Conservation (phyloP, 2,888 invertebrate species). For the Flexamia atlantica region DNA sequence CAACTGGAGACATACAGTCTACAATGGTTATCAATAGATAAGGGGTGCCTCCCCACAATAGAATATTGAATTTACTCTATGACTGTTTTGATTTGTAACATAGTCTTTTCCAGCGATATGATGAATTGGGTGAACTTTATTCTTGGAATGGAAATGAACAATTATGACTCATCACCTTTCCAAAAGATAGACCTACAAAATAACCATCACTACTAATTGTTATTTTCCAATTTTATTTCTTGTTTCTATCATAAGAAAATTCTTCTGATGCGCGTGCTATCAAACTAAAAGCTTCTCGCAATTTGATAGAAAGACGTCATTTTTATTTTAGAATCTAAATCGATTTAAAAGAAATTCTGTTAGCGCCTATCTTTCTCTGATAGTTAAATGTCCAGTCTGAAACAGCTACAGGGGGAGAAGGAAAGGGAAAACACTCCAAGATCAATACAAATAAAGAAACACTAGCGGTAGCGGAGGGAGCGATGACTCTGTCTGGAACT, state of each 20-base stretch:
- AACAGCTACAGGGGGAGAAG: neutral
- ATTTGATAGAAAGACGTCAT: too few species aligned
- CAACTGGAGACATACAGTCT: neutral
- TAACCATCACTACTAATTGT: too few species aligned
- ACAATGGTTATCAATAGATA: slow-evolving; percentile 16
- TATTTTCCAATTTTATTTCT: too few species aligned
- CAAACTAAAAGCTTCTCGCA: too few species aligned
- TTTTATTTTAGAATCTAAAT: too few species aligned
- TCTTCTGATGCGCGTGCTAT: too few species aligned
- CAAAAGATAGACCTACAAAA: too few species aligned
- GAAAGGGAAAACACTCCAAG: neutral
- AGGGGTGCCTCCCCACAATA: neutral
- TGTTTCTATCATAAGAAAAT: too few species aligned
- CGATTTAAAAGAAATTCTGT: too few species aligned
- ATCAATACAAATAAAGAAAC: slow-evolving; percentile 28
- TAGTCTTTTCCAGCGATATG: neutral
- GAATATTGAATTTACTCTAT: neutral
- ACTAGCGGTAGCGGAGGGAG: neutral
- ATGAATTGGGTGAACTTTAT: neutral
- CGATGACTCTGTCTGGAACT: slow-evolving; percentile 18
- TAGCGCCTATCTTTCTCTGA: too few species aligned
- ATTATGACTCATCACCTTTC: too few species aligned
- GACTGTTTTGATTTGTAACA: neutral
- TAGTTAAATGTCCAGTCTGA: too few species aligned
- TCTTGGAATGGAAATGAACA: neutral